phyloP scores from a whole-genome alignment of 2,888 invertebrate genomes.

The Cyclophora albipunctata region DNA sequence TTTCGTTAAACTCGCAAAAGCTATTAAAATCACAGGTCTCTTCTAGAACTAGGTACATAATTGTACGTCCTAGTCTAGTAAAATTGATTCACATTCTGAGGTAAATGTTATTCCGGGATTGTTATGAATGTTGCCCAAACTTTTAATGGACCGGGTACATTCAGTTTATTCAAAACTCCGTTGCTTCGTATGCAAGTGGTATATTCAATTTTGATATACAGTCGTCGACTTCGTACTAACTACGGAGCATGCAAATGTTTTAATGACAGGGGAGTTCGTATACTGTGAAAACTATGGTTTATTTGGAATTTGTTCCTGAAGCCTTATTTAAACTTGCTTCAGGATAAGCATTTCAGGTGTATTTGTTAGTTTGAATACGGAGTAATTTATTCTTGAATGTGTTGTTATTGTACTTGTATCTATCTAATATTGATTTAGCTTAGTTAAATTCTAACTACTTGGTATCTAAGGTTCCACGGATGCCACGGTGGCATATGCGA shows the following conservation, averaged over 20 bases:
- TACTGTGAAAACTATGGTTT: conserved; percentile 4
- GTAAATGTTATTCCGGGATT: neutral
- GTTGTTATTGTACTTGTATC: no score
- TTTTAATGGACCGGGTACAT: conserved; percentile 55
- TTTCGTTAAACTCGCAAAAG: no score
- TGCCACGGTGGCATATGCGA: no score
- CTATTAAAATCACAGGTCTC: conserved; percentile 20
- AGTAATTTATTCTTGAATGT: no score
- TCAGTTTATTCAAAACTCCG: conserved; percentile 46
- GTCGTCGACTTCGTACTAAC: conserved; percentile 3
- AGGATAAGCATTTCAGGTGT: no score
- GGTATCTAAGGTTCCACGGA: no score
- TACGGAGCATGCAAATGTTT: neutral
- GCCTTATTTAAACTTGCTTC: neutral
- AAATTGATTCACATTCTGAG: no score
- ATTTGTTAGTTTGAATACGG: no score
- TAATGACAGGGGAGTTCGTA: conserved; percentile 3
- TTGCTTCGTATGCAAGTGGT: conserved; percentile 21
- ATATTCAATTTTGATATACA: neutral
- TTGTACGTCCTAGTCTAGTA: conserved; percentile 13
- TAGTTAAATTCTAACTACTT: no score
- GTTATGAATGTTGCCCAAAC: conserved; percentile 42
- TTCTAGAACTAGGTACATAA: neutral
- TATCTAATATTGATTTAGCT: no score
- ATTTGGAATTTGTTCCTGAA: neutral